Evolutionary conservation across 2,797 vertebrate genomes (phyloP), one percentile per base, ranked within the genome.

Genomic region (Menidia menidia): DNA sequence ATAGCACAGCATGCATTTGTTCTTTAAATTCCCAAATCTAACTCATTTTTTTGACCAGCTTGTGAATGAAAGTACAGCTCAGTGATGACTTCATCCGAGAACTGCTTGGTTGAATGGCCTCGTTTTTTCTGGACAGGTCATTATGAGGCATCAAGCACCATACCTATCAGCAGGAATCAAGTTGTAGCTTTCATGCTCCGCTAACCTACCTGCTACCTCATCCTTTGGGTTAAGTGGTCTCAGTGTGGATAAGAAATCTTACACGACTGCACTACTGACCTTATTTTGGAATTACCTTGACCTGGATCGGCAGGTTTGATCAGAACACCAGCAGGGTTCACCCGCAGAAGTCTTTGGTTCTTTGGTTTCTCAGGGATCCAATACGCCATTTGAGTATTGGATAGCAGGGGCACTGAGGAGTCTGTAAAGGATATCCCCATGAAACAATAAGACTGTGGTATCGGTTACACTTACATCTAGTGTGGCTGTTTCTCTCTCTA

Each of bases 371-470:
- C 70, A 73, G 84, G 64, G 82, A 74, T 63, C 69, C 69, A 77
- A 82, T 77, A 74, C 85, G 88, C 13, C 68, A 35, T 87, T 87
- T 81, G 52, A n/a, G 41, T 44, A 67, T 50, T 74, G 67, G 73
- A 61, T 62, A 60, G 75, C 60, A 13, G 79, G 73, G 73, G 32
- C 39, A 69, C 42, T 1, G 47, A 75, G 60, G 47, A 76, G 68
- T 70, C 74, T 79, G 88, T 87, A 92, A 86, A 88, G 50, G 81
- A 89, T 87, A 85, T 81, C 77, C 53, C 45, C 2, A 58, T 75
- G 90, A 87, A 92, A 93, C 68, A 60, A 56, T 80, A 90, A 75
- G 70, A 80, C 81, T 1, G 45, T 0, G 78, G 88, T 91, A 78
- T 92, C 75, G 16, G 64, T 88, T 91, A 87, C 83, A n/a, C 66